phyloP scores from a whole-genome alignment of 2,797 vertebrate species.

The Ctenopoma kingsleyae region DNA sequence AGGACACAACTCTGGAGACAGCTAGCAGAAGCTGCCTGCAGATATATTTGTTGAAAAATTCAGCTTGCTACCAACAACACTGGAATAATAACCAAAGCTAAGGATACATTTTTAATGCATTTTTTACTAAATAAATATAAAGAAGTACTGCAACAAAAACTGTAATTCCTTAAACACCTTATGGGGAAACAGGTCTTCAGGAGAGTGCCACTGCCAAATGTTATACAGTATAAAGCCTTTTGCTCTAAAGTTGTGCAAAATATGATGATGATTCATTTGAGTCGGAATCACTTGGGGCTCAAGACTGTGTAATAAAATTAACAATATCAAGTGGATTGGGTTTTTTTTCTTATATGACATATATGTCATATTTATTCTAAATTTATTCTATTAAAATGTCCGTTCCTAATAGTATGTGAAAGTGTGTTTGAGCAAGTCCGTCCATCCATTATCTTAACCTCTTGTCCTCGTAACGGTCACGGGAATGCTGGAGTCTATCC shows the following conservation, averaged over 20 bases:
- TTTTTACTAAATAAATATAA: not conserved
- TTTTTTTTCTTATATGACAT: no score
- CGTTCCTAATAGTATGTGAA: slow-evolving; percentile 14
- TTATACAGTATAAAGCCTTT: not conserved
- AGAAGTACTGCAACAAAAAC: not conserved
- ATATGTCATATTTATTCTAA: no score
- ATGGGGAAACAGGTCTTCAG: not conserved
- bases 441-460: no score
- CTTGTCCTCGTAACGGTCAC: no score
- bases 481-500: no score
- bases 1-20: slow-evolving; percentile 34
- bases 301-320: not conserved
- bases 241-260: not conserved
- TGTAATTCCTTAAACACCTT: no score
- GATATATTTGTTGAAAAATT: slow-evolving; percentile 9
- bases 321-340: no score
- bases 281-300: not conserved
- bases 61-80: not conserved
- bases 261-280: not conserved
- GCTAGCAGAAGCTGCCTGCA: not conserved
- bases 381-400: not conserved
- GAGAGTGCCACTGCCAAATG: no score
- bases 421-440: slow-evolving; percentile 22
- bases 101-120: not conserved
- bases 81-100: not conserved